Evolutionary conservation across 23 tunicate genomes (phyloP).

Genomic region (Styela plicata): DNA sequence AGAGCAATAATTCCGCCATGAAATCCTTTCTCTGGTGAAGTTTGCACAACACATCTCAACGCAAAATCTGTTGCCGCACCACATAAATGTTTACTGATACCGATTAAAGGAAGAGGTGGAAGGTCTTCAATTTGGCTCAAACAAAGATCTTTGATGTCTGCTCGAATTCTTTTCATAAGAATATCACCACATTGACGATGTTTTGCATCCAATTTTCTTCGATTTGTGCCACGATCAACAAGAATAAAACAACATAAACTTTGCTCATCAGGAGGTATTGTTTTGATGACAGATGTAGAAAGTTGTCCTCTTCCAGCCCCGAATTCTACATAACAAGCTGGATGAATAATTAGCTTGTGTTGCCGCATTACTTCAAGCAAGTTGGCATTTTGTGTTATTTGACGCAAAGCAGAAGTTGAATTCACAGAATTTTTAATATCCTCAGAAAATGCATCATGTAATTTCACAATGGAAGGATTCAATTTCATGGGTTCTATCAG

Average conservation of each 20-base stretch:
- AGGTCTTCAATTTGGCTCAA: not conserved
- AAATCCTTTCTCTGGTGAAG: not conserved
- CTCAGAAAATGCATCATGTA: not conserved
- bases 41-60: not conserved
- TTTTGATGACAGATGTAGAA: slow-evolving; percentile 6
- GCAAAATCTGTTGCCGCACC: slow-evolving; percentile 25
- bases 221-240: slow-evolving; percentile 29
- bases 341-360: not conserved
- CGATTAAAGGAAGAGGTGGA: not conserved
- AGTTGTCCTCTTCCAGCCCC: slow-evolving; percentile 29
- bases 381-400: slow-evolving; percentile 9
- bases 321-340: slow-evolving; percentile 7
- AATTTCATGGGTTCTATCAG: not conserved
- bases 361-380: not conserved
- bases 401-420: not conserved
- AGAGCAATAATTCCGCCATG: slow-evolving; percentile 11
- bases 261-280: not conserved
- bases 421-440: not conserved
- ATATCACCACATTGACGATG: slow-evolving; percentile 2
- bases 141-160: slow-evolving; percentile 17
- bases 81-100: slow-evolving; percentile 20
- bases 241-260: slow-evolving; percentile 13
- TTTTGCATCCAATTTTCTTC: slow-evolving; percentile 24
- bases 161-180: not conserved
- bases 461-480: not conserved